Conservation (phyloP, 92 coral and sea anemone species). For the Virgularia gustaviana region DNA sequence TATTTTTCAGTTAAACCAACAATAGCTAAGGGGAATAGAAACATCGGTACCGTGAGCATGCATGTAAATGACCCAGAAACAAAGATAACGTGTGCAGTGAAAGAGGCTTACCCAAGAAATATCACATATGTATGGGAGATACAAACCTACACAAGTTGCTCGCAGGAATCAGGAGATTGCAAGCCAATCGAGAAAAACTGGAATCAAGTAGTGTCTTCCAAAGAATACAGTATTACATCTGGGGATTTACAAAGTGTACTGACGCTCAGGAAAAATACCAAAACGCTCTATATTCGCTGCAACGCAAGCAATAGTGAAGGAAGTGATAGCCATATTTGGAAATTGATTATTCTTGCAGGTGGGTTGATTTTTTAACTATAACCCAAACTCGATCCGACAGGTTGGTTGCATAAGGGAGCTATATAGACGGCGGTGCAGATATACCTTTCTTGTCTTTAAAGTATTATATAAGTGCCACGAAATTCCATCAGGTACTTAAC, state of each 20-base stretch:
- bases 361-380: too few species aligned
- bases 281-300: slow-evolving; percentile 25
- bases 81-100: background rate
- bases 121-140: background rate
- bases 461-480: too few species aligned
- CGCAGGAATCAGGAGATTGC: background rate
- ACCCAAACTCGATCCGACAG: too few species aligned
- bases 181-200: slow-evolving; percentile 10
- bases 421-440: too few species aligned
- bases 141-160: slow-evolving; percentile 3
- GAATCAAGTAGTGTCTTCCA: background rate
- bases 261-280: background rate
- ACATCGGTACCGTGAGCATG: background rate
- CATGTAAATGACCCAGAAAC: background rate
- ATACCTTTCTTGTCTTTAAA: too few species aligned
- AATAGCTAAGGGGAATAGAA: background rate
- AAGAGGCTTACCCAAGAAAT: slow-evolving; percentile 9
- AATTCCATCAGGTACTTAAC: too few species aligned
- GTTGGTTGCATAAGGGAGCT: too few species aligned
- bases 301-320: slow-evolving; percentile 31
- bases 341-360: slow-evolving; percentile 10
- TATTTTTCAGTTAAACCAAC: slow-evolving; percentile 16
- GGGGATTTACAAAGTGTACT: slow-evolving; percentile 10
- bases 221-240: background rate
- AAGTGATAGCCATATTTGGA: slow-evolving; percentile 3